Base-by-base conservation (phyloP, 1,140 invertebrate species). In the Atta cephalotes region DNA sequence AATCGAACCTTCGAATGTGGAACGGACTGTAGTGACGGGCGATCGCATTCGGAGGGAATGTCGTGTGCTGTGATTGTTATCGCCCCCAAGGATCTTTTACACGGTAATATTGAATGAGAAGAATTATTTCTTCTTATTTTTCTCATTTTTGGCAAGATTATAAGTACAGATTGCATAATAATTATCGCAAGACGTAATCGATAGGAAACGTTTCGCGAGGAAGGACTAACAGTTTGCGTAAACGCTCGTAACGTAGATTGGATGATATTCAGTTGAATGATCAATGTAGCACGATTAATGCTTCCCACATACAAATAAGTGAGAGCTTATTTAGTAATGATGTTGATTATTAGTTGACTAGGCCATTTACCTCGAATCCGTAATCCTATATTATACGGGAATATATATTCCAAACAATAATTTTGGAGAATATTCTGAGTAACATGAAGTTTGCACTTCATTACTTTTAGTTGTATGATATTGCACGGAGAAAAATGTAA, bases 31-130 rank as follows among this genome's bases (percentile, higher is more conserved):
- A 18, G 10, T 39, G 39, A 51, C 56, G 56, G 25, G n/a, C 70
- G 80, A 84, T 84, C 39, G 80, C 28, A 31, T 51, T 76, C 70
- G 70, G 35, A 10, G 39, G 28, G 58, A 21, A 84, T 84, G 80
- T 45, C 79, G 51, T 39, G 70, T 7, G 14, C 39, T 18, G 70
- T 76, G 80, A 84, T 76, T 39, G 18, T 4, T 16, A 18, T 62
- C 35, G 16, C 14, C 25, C 21, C 18, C 56, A 9, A 31, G 70
- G 70, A 84, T 84, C 56, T 51, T 45, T 4, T 14, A 7, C 66
- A 51, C 25, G 68, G 70, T 84, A 18, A 72, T 35, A n/a, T n/a
- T 18, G 12, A 1, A 3, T n/a, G 5, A 5, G 31, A 35, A 35
- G 31, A 35, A 0, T 49, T 14, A 9, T 25, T 5, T 68, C n/a